phyloP scores from a whole-genome alignment of 2,113 vertebrate genomes.

The Anser brachyrhynchus region DNA sequence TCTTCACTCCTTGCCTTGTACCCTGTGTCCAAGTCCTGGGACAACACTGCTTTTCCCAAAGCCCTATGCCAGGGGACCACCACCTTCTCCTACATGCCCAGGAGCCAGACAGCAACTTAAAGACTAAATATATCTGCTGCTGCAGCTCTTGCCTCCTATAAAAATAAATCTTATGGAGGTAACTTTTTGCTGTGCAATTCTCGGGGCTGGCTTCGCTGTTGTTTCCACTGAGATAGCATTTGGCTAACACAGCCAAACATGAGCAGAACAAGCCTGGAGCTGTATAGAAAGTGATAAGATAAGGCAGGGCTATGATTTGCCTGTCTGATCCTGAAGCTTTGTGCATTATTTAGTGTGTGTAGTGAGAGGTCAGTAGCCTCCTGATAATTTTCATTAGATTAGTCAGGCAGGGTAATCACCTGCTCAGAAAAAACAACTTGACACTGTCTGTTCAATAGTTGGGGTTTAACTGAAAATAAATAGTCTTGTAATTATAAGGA shows the following conservation, averaged over 20 bases:
- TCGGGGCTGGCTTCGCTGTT: not conserved
- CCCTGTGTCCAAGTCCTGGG: not conserved
- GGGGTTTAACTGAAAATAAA: conserved; percentile 67
- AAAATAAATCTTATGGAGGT: not conserved
- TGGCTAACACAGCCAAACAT: conserved; percentile 17
- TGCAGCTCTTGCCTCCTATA: conserved; percentile 23
- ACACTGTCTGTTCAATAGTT: conserved; percentile 52
- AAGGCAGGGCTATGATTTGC: conserved; percentile 60
- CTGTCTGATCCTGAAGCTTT: conserved; percentile 64
- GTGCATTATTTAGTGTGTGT: conserved; percentile 63
- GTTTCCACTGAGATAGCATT: conserved; percentile 44
- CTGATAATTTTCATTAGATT: conserved; percentile 72
- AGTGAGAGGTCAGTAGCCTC: conserved; percentile 62
- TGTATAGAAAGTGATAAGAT: conserved; percentile 62
- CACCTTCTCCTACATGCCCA: not conserved
- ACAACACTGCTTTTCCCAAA: not conserved
- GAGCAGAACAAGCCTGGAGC: conserved; percentile 48
- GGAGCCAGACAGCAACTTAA: not conserved
- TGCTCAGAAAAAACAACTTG: conserved; percentile 48
- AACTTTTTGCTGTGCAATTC: conserved; percentile 13
- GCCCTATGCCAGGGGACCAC: not conserved
- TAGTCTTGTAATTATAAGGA: conserved; percentile 65
- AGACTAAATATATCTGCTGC: conserved; percentile 25
- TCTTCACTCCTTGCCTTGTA: not conserved
- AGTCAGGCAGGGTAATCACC: conserved; percentile 62